These are phyloP conservation scores for Neoascia interrupta DNA, from an alignment of 2,888 invertebrate genomes.

Conservation along the genomic window DNA sequence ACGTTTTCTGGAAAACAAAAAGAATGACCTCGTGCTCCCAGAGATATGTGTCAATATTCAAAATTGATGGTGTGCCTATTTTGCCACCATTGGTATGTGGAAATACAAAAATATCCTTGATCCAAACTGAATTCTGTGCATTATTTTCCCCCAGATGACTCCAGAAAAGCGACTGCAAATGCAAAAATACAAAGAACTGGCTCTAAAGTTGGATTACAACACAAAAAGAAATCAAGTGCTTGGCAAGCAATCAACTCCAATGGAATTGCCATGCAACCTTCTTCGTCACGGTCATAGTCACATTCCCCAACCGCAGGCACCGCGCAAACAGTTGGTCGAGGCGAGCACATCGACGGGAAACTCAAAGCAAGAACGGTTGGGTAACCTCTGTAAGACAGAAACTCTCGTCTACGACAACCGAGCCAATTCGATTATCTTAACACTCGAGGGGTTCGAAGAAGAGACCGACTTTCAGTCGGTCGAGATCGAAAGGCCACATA, in stretches of 20 bases:
- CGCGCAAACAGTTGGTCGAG: conserved; percentile 24
- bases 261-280: conserved; percentile 34
- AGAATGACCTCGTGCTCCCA: conserved; percentile 57
- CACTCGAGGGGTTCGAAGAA: conserved; percentile 58
- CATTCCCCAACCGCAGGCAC: conserved; percentile 56
- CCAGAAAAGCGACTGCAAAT: conserved; percentile 74
- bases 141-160: conserved; percentile 79
- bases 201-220: conserved; percentile 72
- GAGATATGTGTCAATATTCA: conserved; percentile 74
- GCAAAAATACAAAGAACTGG: conserved; percentile 73
- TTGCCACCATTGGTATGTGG: conserved; percentile 78
- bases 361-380: conserved; percentile 57
- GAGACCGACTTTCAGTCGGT: conserved; percentile 58
- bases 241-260: neutral
- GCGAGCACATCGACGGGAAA: neutral
- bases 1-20: neutral
- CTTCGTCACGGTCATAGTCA: conserved; percentile 65
- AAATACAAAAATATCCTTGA: too few species aligned
- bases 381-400: conserved; percentile 74
- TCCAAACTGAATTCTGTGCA: too few species aligned
- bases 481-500: conserved; percentile 39
- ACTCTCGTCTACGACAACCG: conserved; percentile 76
- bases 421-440: conserved; percentile 71
- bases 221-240: neutral
- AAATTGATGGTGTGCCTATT: conserved; percentile 78